A percentile compares a stretch with the other conserved stretches of the same genome.
Evolutionary conservation across 2,888 invertebrate species (phyloP).

Genomic region (Orthosia gothica): DNA sequence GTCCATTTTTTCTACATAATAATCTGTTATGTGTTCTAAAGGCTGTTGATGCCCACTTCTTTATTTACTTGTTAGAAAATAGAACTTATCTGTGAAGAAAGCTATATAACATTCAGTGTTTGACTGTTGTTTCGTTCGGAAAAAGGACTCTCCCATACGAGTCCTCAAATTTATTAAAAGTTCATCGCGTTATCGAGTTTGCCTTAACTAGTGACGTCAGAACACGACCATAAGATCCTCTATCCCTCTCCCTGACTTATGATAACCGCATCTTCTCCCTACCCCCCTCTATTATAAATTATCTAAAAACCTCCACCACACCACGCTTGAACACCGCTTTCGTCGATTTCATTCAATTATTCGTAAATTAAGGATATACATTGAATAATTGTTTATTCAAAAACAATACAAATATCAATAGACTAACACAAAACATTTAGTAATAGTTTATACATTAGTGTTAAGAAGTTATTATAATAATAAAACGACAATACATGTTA

Average conservation of each 20-base stretch:
- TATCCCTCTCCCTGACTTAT: slow-evolving; percentile 17
- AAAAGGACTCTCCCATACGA: background rate
- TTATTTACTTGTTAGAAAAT: background rate
- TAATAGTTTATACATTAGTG: slow-evolving; percentile 78
- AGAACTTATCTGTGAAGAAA: background rate
- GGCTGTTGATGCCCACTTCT: background rate
- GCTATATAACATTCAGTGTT: background rate
- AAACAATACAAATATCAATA: slow-evolving; percentile 64
- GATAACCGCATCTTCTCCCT: slow-evolving; percentile 21
- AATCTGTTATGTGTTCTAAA: background rate
- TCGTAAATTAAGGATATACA: slow-evolving; percentile 61
- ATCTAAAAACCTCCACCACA: slow-evolving; percentile 41
- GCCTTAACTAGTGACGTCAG: slow-evolving; percentile 17
- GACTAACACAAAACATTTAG: slow-evolving; percentile 70
- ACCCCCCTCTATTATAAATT: slow-evolving; percentile 9
- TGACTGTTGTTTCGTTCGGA: background rate
- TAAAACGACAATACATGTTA: slow-evolving; percentile 88
- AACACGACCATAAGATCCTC: slow-evolving; percentile 15
- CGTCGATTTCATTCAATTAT: slow-evolving; percentile 67
- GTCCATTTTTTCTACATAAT: background rate
- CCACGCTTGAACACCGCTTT: slow-evolving; percentile 52
- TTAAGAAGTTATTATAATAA: slow-evolving; percentile 84
- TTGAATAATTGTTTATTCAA: slow-evolving; percentile 60
- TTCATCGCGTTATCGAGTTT: slow-evolving; percentile 3
- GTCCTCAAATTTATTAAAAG: slow-evolving; percentile 2